phyloP scores from a whole-genome alignment of 1,140 invertebrate genomes.

The Anastrepha ludens region DNA sequence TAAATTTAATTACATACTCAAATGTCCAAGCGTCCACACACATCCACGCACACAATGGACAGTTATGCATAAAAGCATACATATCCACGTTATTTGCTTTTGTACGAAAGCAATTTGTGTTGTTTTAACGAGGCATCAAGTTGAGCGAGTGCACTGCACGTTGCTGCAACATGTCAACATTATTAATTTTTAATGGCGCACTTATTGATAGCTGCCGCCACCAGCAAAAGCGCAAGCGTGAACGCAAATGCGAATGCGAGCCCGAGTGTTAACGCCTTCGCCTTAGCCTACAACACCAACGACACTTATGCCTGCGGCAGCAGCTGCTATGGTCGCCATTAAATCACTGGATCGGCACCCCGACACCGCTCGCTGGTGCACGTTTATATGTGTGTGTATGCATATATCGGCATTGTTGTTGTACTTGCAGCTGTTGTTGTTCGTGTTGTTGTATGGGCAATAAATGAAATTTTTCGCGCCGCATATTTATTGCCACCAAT shows the following conservation, averaged over 20 bases:
- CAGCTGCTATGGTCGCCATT: background rate
- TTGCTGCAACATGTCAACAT: conserved; percentile 43
- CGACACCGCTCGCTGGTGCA: background rate
- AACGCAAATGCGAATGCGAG: too few relatives aligned
- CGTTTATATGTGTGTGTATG: background rate
- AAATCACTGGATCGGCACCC: background rate
- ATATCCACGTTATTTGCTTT: background rate
- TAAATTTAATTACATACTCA: conserved; percentile 43
- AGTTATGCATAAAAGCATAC: background rate
- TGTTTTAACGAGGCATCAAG: conserved; percentile 40
- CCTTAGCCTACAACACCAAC: background rate
- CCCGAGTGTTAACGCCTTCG: background rate
- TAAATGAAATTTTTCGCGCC: conserved; percentile 26
- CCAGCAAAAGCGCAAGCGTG: background rate
- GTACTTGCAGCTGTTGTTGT: background rate
- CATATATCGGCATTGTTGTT: too few relatives aligned
- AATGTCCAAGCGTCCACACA: conserved; percentile 25
- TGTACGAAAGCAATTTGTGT: background rate
- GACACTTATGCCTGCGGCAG: background rate
- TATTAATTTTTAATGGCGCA: conserved; percentile 47
- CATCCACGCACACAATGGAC: background rate
- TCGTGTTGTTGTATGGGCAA: conserved; percentile 7
- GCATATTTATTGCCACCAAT: conserved; percentile 30
- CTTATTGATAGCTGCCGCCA: conserved; percentile 14
- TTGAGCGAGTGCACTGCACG: conserved; percentile 29